These are phyloP conservation scores for Eupelmus urozonus DNA, from an alignment of 2,888 invertebrate species.

Conservation along the genomic window DNA sequence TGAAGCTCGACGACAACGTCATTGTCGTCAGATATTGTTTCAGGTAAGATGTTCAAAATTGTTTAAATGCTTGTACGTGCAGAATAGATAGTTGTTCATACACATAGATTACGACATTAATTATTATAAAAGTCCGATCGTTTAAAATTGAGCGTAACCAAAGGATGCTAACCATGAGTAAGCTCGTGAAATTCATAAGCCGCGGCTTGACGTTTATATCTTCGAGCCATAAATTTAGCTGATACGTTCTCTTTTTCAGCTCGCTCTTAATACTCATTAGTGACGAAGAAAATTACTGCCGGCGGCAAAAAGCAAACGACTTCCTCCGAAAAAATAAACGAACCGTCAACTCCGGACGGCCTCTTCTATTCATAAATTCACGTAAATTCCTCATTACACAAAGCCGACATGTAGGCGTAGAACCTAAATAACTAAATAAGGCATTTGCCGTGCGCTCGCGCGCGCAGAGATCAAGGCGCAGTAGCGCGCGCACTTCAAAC, in stretches of 20 bases:
- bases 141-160: background rate
- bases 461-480: background rate
- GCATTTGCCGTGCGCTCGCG: too few relatives aligned
- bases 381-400: slow-evolving; percentile 8
- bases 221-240: slow-evolving; percentile 28
- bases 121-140: background rate
- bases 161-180: background rate
- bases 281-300: slow-evolving; percentile 35
- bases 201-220: slow-evolving; percentile 34
- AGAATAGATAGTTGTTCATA: too few relatives aligned
- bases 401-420: background rate
- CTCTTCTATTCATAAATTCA: slow-evolving; percentile 10
- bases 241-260: background rate
- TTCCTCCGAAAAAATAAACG: background rate
- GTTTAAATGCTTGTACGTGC: too few relatives aligned
- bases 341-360: background rate
- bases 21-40: too few relatives aligned
- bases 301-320: slow-evolving; percentile 16
- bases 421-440: slow-evolving; percentile 21
- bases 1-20: too few relatives aligned
- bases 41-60: too few relatives aligned
- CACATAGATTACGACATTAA: too few relatives aligned
- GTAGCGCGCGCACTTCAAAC: background rate
- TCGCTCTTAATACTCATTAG: slow-evolving; percentile 30
- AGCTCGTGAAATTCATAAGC: slow-evolving; percentile 4